A percentile compares a stretch with the other conserved stretches of the same genome.
These are phyloP conservation scores for Apostichopus californicus DNA, from an alignment of 35 echinoderm and acorn worm species.

Conservation along the genomic window DNA sequence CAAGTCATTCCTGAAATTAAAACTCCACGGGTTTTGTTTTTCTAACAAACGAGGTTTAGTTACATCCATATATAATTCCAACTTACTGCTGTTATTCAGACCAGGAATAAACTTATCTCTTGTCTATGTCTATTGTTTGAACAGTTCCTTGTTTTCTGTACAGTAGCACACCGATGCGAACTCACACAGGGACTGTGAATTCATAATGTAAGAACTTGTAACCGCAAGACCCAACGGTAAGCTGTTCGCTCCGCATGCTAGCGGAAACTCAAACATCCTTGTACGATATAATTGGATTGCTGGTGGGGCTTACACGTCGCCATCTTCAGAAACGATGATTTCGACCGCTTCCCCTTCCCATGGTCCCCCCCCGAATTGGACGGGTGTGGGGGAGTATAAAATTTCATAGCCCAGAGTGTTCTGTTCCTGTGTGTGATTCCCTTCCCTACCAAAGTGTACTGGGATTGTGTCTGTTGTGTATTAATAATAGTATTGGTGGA, in stretches of 20 bases:
- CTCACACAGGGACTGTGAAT: not conserved
- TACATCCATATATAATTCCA: not conserved
- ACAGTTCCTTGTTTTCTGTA: not conserved
- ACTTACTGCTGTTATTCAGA: not conserved
- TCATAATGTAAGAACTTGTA: not conserved
- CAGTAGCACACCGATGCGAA: not conserved
- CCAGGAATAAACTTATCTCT: not conserved
- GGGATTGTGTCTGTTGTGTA: too few species aligned
- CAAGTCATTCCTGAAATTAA: not conserved
- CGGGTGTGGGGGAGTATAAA: too few species aligned
- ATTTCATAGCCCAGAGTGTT: too few species aligned
- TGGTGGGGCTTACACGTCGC: too few species aligned
- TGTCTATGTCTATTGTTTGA: not conserved
- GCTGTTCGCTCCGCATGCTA: not conserved
- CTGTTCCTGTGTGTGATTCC: too few species aligned
- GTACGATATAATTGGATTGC: too few species aligned
- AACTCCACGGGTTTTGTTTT: not conserved
- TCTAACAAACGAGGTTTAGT: not conserved
- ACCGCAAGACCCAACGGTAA: not conserved
- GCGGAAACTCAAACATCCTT: not conserved
- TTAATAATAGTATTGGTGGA: too few species aligned
- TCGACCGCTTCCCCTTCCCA: too few species aligned
- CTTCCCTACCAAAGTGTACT: too few species aligned
- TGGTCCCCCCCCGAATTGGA: too few species aligned
- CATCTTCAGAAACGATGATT: too few species aligned